These are phyloP conservation scores for Struthidea cinerea DNA, from an alignment of 2,113 vertebrate species.

Conservation along the genomic window DNA sequence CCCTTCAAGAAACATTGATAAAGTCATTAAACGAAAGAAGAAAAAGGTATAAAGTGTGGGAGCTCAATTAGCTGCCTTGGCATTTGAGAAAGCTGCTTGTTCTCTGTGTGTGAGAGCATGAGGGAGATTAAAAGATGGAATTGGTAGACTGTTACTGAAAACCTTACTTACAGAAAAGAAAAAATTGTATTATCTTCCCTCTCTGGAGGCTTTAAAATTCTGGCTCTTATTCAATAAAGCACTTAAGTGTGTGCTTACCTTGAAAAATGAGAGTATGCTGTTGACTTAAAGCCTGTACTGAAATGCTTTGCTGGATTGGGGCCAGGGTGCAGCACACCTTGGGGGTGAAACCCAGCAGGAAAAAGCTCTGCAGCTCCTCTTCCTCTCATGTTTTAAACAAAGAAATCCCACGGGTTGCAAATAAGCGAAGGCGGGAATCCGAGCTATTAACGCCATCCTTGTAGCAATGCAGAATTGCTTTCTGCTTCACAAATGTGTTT, in stretches of 20 bases:
- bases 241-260: conserved; percentile 53
- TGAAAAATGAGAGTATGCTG: conserved; percentile 25
- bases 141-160: conserved; percentile 40
- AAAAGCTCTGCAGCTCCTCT: conserved; percentile 2
- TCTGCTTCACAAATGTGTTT: background rate
- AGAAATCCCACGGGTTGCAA: background rate
- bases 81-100: background rate
- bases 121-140: conserved; percentile 24
- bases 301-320: conserved; percentile 1
- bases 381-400: background rate
- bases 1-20: conserved; percentile 28
- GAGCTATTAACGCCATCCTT: background rate
- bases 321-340: conserved; percentile 47
- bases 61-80: background rate
- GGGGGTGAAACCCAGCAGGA: background rate
- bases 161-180: conserved; percentile 21
- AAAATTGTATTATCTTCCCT: conserved; percentile 41
- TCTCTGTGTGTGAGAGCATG: background rate
- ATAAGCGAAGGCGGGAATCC: background rate
- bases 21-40: conserved; percentile 55
- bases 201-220: conserved; percentile 38
- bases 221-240: conserved; percentile 51
- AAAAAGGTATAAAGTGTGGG: conserved; percentile 65
- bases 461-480: background rate
- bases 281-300: conserved; percentile 35